Evolutionary conservation across 2,888 invertebrate species (phyloP).

Genomic region (Diarsia brunnea): DNA sequence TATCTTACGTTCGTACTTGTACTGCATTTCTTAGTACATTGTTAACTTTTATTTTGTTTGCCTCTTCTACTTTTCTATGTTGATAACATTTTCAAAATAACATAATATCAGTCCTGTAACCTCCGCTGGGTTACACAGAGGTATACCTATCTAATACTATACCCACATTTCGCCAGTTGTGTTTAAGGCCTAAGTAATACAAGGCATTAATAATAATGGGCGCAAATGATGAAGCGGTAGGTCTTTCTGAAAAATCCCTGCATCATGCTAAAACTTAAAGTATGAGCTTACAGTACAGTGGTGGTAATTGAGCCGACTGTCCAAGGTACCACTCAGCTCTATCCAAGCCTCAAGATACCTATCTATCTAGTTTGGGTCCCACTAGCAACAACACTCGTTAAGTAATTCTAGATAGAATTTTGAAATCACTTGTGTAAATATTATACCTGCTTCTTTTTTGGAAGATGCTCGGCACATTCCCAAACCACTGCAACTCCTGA

Average conservation of each 20-base stretch:
- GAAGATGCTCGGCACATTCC: no score
- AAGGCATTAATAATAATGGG: no score
- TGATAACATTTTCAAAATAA: not conserved
- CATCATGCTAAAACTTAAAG: not conserved
- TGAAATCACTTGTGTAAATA: not conserved
- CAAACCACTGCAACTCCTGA: no score
- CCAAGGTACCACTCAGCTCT: not conserved
- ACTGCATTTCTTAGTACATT: slow-evolving; percentile 44
- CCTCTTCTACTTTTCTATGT: not conserved
- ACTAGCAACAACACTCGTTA: not conserved
- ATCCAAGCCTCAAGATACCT: not conserved
- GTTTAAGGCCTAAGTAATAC: not conserved
- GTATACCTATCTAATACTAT: not conserved
- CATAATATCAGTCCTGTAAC: not conserved
- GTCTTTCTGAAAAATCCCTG: no score
- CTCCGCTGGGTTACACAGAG: not conserved
- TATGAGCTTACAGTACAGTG: not conserved
- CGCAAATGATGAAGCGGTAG: no score
- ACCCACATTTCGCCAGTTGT: not conserved
- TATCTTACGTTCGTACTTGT: slow-evolving; percentile 39
- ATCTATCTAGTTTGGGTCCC: not conserved
- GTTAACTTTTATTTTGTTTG: slow-evolving; percentile 14
- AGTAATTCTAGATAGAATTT: not conserved
- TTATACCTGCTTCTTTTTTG: not conserved
- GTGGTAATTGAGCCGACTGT: not conserved